phyloP scores from a whole-genome alignment of 2,888 invertebrate species.

The Euclidia mi region DNA sequence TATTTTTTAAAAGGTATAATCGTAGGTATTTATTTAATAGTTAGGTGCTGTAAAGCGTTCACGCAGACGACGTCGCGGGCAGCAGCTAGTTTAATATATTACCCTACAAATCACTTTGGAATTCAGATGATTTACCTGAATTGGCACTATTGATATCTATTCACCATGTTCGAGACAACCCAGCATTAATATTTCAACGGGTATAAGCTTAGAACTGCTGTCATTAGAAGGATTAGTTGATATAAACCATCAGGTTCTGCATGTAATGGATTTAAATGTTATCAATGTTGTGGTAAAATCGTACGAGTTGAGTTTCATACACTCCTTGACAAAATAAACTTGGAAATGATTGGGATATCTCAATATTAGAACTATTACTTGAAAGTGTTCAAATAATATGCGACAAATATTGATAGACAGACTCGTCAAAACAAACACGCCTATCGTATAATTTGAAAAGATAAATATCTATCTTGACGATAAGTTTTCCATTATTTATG shows the following conservation, averaged over 20 bases:
- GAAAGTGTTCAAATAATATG: too few relatives aligned
- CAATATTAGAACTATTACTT: too few relatives aligned
- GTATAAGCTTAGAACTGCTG: not conserved
- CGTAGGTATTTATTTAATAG: too few relatives aligned
- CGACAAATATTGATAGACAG: too few relatives aligned
- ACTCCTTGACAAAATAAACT: too few relatives aligned
- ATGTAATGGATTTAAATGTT: conserved; percentile 18
- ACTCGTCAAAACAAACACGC: too few relatives aligned
- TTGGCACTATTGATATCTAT: not conserved
- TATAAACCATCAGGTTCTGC: not conserved
- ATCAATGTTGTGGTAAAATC: not conserved
- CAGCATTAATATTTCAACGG: conserved; percentile 4
- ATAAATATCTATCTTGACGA: too few relatives aligned
- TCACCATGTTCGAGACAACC: not conserved
- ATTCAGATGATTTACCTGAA: not conserved
- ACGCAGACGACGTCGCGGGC: not conserved
- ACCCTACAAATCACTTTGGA: not conserved
- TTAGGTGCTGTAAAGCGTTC: too few relatives aligned
- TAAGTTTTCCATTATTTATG: conserved; percentile 11
- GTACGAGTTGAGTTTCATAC: too few relatives aligned
- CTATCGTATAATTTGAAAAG: too few relatives aligned
- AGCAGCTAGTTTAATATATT: not conserved
- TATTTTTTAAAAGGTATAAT: too few relatives aligned
- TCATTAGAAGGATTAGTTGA: conserved; percentile 9
- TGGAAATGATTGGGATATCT: too few relatives aligned